Evolutionary conservation across 2,888 invertebrate species (phyloP), one percentile per base, ranked within the genome.

Genomic region (Zele albiditarsus): DNA sequence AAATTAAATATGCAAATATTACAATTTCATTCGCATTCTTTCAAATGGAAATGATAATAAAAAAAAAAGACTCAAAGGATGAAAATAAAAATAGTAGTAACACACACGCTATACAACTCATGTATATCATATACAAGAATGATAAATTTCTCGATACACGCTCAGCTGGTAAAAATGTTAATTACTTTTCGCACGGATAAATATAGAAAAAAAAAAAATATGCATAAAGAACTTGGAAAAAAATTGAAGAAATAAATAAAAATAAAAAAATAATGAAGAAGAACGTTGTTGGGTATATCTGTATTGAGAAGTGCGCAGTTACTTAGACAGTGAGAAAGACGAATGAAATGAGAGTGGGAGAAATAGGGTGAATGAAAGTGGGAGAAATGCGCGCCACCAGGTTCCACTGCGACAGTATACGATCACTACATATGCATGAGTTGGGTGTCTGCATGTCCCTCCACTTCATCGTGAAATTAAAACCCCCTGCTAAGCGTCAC

Each of bases 371-470:
- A 78, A 78, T 76, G 27, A 73, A 74, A 79, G 76, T 78, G 78
- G 74, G 74, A 76, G 74, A 79, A 73, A 80, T 77, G 73, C 75
- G 5, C 74, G 62, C 38, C 71, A 66, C 60, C 58, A 74, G 68
- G 68, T 71, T 73, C 74, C 75, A 71, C 75, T 76, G 77, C 78
- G 77, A 79, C 79, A 78, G 71, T 70, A 71, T 73, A 69, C 60
- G 38, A 76, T 63, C 73, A 77, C 74, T 74, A 73, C 73, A 81
- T 79, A 81, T 79, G 78, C 79, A 79, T 79, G 78, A 79, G 78
- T 58, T 38, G 67, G 27, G 66, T 73, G 58, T 58, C 49, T 46
- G 68, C 53, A 33, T 69, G 68, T 31, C 57, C 33, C 5, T 20
- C 23, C 20, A 53, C 53, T 53, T 49, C 49, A 49, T n/a, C 25